Evolutionary conservation across 2,113 vertebrate species (phyloP).

Genomic region (Eulemur macaco): DNA sequence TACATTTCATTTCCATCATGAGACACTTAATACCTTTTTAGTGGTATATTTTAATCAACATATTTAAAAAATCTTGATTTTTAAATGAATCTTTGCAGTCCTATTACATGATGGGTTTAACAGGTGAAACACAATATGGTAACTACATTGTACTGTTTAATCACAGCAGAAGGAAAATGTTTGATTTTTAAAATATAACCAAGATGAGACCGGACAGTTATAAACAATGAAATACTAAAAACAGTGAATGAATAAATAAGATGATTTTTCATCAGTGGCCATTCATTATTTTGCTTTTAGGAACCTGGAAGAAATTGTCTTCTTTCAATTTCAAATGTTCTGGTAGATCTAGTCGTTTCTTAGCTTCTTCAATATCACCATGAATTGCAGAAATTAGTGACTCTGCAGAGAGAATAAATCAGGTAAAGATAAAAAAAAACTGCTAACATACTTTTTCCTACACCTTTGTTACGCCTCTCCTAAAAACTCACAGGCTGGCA

Average conservation of each 20-base stretch:
- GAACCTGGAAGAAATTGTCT: slow-evolving; percentile 91
- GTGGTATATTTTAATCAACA: not conserved
- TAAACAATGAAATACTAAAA: slow-evolving; percentile 24
- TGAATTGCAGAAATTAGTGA: slow-evolving; percentile 93
- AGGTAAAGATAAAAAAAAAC: not conserved
- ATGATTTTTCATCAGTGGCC: slow-evolving; percentile 83
- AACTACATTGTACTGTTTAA: not conserved
- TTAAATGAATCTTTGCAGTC: not conserved
- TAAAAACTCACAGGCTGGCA: not conserved
- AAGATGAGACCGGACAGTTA: slow-evolving; percentile 33
- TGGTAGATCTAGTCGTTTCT: slow-evolving; percentile 90
- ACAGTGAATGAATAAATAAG: slow-evolving; percentile 14
- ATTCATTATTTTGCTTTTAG: slow-evolving; percentile 86
- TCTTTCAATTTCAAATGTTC: slow-evolving; percentile 92
- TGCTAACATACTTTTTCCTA: not conserved
- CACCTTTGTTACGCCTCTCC: not conserved
- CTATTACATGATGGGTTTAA: slow-evolving; percentile 36
- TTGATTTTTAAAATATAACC: not conserved
- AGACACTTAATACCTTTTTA: slow-evolving; percentile 31
- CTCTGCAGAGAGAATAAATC: slow-evolving; percentile 82
- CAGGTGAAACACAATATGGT: not conserved
- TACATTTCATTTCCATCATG: slow-evolving; percentile 26
- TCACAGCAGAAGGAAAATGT: slow-evolving; percentile 43
- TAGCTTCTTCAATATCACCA: slow-evolving; percentile 94
- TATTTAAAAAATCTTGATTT: slow-evolving; percentile 36